phyloP scores from a whole-genome alignment of 2,888 invertebrate genomes.

The Tridacna gigas region DNA sequence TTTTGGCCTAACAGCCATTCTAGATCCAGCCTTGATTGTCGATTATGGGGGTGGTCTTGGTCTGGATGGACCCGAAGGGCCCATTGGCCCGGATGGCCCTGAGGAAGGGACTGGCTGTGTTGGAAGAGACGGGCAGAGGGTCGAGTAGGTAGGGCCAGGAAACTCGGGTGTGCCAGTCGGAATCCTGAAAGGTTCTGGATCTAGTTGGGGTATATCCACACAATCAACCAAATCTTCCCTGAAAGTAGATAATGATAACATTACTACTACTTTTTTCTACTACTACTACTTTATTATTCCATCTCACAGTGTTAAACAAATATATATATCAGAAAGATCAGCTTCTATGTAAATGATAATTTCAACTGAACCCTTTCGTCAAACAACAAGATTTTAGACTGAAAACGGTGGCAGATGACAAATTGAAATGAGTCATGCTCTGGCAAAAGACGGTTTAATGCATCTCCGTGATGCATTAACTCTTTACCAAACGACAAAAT shows the following conservation, averaged over 20 bases:
- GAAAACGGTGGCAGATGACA: too few relatives aligned
- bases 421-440: too few relatives aligned
- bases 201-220: slow-evolving; percentile 3
- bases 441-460: too few relatives aligned
- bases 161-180: neutral
- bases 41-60: neutral
- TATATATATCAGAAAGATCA: neutral
- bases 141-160: neutral
- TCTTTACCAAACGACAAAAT: too few relatives aligned
- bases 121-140: neutral
- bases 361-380: too few relatives aligned
- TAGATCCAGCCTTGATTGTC: neutral
- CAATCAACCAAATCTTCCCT: slow-evolving; percentile 9
- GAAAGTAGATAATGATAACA: slow-evolving; percentile 1
- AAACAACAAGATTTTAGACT: too few relatives aligned
- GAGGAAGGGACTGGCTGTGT: neutral
- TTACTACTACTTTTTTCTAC: neutral
- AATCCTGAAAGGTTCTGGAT: slow-evolving; percentile 3
- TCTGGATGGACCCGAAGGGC: neutral
- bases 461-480: too few relatives aligned
- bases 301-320: neutral
- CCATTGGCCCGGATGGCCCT: neutral
- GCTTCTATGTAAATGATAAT: neutral
- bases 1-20: too few relatives aligned
- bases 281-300: neutral